Conservation (phyloP, 2,113 vertebrate species). For the Hydrolagus affinis region DNA sequence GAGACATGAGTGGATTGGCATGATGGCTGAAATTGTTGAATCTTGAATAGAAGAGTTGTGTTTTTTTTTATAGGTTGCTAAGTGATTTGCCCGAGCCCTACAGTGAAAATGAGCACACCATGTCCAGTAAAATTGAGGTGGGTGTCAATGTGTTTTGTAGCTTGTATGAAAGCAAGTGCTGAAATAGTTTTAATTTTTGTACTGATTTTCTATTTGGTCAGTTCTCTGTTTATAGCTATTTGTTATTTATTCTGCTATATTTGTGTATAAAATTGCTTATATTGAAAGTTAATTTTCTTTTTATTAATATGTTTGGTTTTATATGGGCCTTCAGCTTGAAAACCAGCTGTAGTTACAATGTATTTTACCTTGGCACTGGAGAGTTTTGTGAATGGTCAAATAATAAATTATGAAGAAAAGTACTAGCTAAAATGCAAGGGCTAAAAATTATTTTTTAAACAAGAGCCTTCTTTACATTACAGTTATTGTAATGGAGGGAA, state of each 20-base stretch:
- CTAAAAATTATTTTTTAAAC: not conserved
- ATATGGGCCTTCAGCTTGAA: not conserved
- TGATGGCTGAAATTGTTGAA: slow-evolving; percentile 41
- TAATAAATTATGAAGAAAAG: not conserved
- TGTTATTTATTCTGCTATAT: not conserved
- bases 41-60: slow-evolving; percentile 41
- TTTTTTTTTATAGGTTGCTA: slow-evolving; percentile 69
- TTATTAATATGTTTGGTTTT: not conserved
- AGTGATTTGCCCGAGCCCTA: slow-evolving; percentile 67
- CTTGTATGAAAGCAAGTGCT: not conserved
- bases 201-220: not conserved
- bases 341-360: not conserved
- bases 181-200: not conserved
- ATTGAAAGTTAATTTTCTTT: not conserved
- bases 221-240: not conserved
- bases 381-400: not conserved
- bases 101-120: slow-evolving; percentile 66
- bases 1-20: slow-evolving; percentile 37
- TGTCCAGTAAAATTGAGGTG: slow-evolving; percentile 78
- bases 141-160: slow-evolving; percentile 39
- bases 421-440: not conserved
- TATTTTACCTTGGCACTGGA: not conserved
- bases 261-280: not conserved
- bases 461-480: not conserved
- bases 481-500: too few species aligned